Conservation (phyloP, 2,113 vertebrate species). For the Passer montanus region DNA sequence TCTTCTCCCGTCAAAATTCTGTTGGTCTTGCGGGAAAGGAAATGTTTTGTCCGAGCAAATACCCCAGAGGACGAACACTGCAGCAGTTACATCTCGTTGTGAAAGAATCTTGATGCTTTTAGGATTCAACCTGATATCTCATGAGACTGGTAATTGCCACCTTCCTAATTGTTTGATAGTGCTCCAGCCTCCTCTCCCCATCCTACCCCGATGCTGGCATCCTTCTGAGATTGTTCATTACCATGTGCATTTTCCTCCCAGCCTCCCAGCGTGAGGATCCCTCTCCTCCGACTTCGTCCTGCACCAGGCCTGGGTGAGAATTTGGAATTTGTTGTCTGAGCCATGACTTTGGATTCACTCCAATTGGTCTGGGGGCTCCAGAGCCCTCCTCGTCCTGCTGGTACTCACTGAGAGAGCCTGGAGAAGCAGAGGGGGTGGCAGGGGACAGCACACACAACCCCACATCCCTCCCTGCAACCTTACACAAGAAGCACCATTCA, state of each 20-base stretch:
- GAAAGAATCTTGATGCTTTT: slow-evolving; percentile 45
- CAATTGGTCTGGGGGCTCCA: not conserved
- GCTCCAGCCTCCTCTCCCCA: not conserved
- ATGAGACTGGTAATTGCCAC: slow-evolving; percentile 42
- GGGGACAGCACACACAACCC: too few relatives aligned
- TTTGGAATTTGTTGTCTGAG: not conserved
- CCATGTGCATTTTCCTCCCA: not conserved
- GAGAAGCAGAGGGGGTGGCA: not conserved
- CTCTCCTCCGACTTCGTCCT: not conserved
- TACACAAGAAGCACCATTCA: not conserved
- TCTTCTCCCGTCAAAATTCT: not conserved
- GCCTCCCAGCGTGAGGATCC: rapidly evolving
- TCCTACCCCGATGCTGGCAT: not conserved
- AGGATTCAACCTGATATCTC: slow-evolving; percentile 7
- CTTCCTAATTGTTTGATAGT: slow-evolving; percentile 29
- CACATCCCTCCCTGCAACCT: too few relatives aligned
- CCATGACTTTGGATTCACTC: not conserved
- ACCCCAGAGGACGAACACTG: not conserved
- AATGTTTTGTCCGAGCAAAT: not conserved
- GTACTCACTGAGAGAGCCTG: not conserved
- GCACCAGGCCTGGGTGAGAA: not conserved
- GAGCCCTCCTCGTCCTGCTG: rapidly evolving
- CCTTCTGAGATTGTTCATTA: slow-evolving; percentile 15
- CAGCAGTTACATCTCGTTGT: not conserved
- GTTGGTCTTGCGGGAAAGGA: slow-evolving; percentile 11